Percentiles rank a stretch among this genome's conserved stretches.
These are phyloP conservation scores for Hapalemur alaotrensis DNA, from an alignment of 2,797 vertebrate genomes.

Conservation along the genomic window DNA sequence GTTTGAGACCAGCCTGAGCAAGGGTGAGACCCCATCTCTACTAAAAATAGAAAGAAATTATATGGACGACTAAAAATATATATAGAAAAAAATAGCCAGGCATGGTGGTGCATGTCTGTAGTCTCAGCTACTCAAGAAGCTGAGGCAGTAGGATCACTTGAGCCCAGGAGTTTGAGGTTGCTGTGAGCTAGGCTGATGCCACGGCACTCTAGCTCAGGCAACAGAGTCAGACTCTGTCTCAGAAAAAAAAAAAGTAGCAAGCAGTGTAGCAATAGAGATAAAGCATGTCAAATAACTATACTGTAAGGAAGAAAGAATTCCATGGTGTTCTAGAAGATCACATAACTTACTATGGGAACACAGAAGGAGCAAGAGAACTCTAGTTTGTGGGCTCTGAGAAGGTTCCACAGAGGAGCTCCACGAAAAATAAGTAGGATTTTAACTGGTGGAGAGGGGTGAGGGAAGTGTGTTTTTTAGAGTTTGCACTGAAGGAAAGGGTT, in stretches of 20 bases:
- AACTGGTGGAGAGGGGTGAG: not conserved
- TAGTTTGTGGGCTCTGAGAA: not conserved
- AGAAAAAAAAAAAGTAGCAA: not conserved
- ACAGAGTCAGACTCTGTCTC: too few relatives aligned
- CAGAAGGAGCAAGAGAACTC: not conserved
- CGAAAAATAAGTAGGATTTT: conserved; percentile 26
- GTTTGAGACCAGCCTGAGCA: too few relatives aligned
- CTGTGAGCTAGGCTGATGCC: too few relatives aligned
- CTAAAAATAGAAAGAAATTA: too few relatives aligned
- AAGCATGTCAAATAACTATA: not conserved
- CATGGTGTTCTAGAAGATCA: not conserved
- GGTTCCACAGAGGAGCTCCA: not conserved
- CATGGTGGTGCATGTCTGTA: too few relatives aligned
- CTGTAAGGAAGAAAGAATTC: not conserved
- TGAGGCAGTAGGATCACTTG: too few relatives aligned
- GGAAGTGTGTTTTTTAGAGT: not conserved
- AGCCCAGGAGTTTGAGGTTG: too few relatives aligned
- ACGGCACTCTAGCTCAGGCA: too few relatives aligned
- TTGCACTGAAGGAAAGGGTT: not conserved
- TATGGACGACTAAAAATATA: too few relatives aligned
- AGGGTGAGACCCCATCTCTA: too few relatives aligned
- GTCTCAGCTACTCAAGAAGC: too few relatives aligned
- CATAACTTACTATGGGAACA: not conserved
- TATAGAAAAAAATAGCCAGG: too few relatives aligned
- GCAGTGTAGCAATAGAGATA: not conserved